Conservation (phyloP, 2,797 vertebrate species). For the Rhynchonycteris naso region DNA sequence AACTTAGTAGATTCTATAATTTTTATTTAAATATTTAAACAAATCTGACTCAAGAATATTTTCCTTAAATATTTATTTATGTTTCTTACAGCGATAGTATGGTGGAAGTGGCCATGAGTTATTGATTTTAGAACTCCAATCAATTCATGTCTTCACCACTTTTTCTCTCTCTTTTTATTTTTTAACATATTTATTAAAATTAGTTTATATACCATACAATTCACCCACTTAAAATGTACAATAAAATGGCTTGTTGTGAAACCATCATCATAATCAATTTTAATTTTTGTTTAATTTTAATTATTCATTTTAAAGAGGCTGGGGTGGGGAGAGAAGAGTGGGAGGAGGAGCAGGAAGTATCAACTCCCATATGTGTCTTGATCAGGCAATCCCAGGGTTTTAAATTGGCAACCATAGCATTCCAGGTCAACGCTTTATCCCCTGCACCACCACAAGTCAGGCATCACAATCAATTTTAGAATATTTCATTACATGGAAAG, state of each 20-base stretch:
- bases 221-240: background rate
- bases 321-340: too few species aligned
- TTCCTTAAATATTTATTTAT: background rate
- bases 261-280: background rate
- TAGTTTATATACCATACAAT: background rate
- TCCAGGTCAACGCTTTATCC: too few species aligned
- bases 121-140: background rate
- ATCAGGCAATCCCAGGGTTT: too few species aligned
- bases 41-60: background rate
- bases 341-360: too few species aligned
- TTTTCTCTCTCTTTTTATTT: background rate
- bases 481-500: background rate
- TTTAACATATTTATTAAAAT: background rate
- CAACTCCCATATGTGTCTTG: too few species aligned
- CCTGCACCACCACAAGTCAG: too few species aligned
- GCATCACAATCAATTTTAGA: background rate
- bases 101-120: background rate
- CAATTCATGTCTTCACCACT: background rate
- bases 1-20: background rate
- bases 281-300: background rate
- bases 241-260: background rate
- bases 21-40: slow-evolving; percentile 29
- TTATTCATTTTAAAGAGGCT: too few species aligned
- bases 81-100: background rate
- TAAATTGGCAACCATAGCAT: too few species aligned